Evolutionary conservation across 2,797 vertebrate species (phyloP).

Genomic region (Tamandua tetradactyla): DNA sequence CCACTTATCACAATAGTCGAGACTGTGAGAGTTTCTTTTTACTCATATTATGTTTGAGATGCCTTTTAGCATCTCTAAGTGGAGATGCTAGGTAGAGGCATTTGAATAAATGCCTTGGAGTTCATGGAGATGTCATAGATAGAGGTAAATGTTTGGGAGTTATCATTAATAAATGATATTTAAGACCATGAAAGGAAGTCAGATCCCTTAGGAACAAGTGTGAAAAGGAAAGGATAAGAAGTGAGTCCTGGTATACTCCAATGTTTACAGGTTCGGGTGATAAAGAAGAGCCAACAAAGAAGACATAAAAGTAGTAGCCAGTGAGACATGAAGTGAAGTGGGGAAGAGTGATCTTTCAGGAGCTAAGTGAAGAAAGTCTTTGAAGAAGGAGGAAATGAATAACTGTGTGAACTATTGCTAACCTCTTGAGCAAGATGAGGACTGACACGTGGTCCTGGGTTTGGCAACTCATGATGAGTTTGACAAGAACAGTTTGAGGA

Average conservation of each 20-base stretch:
- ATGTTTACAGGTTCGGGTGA: not conserved
- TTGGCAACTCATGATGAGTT: not conserved
- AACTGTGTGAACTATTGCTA: conserved; percentile 34
- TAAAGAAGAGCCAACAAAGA: not conserved
- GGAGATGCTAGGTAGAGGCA: not conserved
- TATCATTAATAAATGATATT: not conserved
- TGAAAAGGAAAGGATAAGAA: not conserved
- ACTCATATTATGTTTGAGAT: not conserved
- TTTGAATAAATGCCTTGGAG: not conserved
- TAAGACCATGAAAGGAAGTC: not conserved
- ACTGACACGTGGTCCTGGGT: not conserved
- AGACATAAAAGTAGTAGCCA: not conserved
- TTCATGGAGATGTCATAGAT: not conserved
- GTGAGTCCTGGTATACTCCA: not conserved
- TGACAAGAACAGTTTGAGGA: not conserved
- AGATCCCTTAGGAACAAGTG: not conserved
- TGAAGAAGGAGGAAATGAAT: conserved; percentile 56
- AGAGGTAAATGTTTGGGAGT: not conserved
- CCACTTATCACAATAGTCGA: not conserved
- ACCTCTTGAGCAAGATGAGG: conserved; percentile 46
- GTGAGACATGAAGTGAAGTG: conserved; percentile 36
- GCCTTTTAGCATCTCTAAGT: not conserved
- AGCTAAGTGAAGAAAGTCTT: conserved; percentile 50
- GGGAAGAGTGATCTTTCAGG: not conserved
- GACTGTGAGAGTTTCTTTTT: not conserved